A percentile compares a stretch with the other conserved stretches of the same genome.
Evolutionary conservation across 53 echinoderm and acorn worm species (phyloP).

Genomic region (Astropecten irregularis): DNA sequence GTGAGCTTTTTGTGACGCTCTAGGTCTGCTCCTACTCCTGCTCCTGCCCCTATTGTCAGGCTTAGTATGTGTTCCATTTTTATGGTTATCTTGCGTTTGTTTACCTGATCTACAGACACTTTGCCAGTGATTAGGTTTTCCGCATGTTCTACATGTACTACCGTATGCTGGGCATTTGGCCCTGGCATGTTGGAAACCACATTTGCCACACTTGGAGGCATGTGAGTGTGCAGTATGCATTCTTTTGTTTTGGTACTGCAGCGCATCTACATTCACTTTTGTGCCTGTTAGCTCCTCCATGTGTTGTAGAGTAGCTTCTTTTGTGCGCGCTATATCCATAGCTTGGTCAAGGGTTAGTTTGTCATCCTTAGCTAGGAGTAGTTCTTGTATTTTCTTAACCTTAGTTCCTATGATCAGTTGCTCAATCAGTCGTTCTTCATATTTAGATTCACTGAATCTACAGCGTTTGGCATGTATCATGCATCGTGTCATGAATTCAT

Average conservation of each 20-base stretch:
- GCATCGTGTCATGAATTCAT: constrained; percentile 53
- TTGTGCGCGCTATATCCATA: constrained; percentile 49
- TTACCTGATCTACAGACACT: constrained; percentile 25
- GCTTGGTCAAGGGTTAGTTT: constrained; percentile 50
- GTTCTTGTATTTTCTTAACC: constrained; percentile 60
- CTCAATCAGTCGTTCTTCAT: constrained; percentile 53
- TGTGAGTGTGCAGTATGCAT: not conserved
- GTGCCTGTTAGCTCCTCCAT: constrained; percentile 24
- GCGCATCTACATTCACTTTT: constrained; percentile 39
- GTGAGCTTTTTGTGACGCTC: not conserved
- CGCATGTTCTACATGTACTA: constrained; percentile 60
- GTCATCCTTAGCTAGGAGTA: constrained; percentile 57
- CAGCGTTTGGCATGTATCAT: constrained; percentile 51
- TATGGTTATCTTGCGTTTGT: not conserved
- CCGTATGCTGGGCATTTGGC: constrained; percentile 52
- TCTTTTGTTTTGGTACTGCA: not conserved
- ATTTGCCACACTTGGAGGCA: constrained; percentile 24
- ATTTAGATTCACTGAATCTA: constrained; percentile 35
- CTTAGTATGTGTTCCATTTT: not conserved
- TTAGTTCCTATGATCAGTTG: constrained; percentile 64
- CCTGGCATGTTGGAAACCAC: constrained; percentile 24
- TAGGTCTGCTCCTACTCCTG: constrained; percentile 20
- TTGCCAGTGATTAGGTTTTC: constrained; percentile 41
- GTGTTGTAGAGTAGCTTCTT: constrained; percentile 49
- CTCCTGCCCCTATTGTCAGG: too few species aligned